These are phyloP conservation scores for Psilanteris sp. DNA, from an alignment of 1,140 invertebrate genomes.

Conservation along the genomic window DNA sequence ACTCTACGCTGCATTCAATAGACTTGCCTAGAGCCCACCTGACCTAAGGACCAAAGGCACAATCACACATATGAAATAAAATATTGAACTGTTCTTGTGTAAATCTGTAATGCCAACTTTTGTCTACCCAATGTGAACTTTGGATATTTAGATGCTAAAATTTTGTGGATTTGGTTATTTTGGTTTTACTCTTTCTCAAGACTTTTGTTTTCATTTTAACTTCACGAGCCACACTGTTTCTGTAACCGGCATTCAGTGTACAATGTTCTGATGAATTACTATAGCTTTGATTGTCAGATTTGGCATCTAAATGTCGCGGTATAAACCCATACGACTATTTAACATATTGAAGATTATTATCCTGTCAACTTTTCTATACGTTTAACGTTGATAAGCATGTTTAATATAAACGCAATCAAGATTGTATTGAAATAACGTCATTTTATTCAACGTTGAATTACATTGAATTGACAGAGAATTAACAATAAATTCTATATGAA, in stretches of 20 bases:
- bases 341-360: background rate
- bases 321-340: background rate
- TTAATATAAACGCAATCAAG: background rate
- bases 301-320: background rate
- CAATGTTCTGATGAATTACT: no score
- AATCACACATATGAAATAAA: constrained; percentile 76
- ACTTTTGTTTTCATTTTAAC: no score
- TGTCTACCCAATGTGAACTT: constrained; percentile 17
- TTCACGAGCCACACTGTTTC: no score
- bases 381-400: background rate
- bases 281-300: background rate
- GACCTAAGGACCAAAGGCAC: constrained; percentile 79
- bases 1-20: constrained; percentile 75
- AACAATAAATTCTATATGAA: constrained; percentile 3
- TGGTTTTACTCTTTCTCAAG: no score
- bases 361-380: constrained; percentile 1
- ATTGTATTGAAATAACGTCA: background rate
- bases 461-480: background rate
- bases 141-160: constrained; percentile 3
- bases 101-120: constrained; percentile 67
- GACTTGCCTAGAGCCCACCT: constrained; percentile 78
- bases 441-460: background rate
- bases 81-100: constrained; percentile 73
- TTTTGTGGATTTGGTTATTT: no score
- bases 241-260: no score